phyloP scores from a whole-genome alignment of 2,113 vertebrate genomes.

The Pterocles gutturalis region DNA sequence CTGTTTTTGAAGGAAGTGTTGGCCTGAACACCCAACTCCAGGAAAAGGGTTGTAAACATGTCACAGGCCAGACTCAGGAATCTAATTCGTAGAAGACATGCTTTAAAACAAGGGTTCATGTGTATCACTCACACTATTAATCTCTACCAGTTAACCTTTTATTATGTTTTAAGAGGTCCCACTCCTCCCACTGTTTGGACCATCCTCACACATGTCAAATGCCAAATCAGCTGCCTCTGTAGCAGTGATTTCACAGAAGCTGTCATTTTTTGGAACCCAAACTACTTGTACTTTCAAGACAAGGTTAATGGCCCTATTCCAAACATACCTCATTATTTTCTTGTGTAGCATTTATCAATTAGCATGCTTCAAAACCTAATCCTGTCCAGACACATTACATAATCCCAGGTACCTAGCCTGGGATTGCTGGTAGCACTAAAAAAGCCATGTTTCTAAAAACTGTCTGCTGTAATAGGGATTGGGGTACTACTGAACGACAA shows the following conservation, averaged over 20 bases:
- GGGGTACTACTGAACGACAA: not conserved
- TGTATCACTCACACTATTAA: not conserved
- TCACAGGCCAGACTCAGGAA: not conserved
- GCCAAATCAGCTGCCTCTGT: not conserved
- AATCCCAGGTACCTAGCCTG: not conserved
- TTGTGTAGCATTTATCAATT: not conserved
- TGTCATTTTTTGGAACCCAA: not conserved
- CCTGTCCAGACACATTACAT: not conserved
- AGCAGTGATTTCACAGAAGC: not conserved
- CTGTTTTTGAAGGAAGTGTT: not conserved
- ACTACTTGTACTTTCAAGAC: not conserved
- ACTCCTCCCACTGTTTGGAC: not conserved
- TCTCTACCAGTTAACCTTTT: not conserved
- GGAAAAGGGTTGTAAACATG: not conserved
- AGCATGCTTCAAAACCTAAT: not conserved
- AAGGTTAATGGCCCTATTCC: not conserved
- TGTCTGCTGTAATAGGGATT: not conserved
- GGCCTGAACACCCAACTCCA: not conserved
- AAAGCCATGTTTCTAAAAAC: not conserved
- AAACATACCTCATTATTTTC: not conserved
- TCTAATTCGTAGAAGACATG: not conserved
- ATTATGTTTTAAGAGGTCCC: not conserved
- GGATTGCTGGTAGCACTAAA: not conserved
- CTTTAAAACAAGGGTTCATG: not conserved
- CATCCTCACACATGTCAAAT: fast-evolving